These are phyloP conservation scores for Hemicordylus capensis DNA, from an alignment of 2,113 vertebrate genomes.

Conservation along the genomic window DNA sequence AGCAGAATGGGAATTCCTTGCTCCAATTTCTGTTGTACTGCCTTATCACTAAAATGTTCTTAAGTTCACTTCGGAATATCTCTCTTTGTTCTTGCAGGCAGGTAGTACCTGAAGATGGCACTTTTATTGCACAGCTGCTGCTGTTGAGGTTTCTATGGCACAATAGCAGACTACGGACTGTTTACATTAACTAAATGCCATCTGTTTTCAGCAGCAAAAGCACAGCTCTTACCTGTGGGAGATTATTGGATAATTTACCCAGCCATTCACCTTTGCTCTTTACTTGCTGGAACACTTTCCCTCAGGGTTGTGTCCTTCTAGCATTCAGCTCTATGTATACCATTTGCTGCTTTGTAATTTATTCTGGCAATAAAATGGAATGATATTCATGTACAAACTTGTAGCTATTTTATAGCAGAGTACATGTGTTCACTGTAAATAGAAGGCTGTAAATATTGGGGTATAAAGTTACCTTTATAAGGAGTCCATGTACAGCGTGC, in stretches of 20 bases:
- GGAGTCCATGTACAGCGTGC: background rate
- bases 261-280: conserved; percentile 2
- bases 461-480: conserved; percentile 13
- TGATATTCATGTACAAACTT: background rate
- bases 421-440: conserved; percentile 24
- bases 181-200: conserved; percentile 14
- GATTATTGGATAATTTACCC: conserved; percentile 2
- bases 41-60: background rate
- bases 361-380: background rate
- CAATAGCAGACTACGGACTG: background rate
- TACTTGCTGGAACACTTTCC: conserved; percentile 4
- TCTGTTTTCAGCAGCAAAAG: background rate
- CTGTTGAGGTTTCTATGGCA: conserved; percentile 12
- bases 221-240: background rate
- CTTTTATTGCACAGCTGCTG: background rate
- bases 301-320: background rate
- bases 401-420: background rate
- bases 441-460: conserved; percentile 12
- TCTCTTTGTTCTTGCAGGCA: conserved; percentile 6
- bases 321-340: background rate
- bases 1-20: conserved; percentile 2
- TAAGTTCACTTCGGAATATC: background rate
- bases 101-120: background rate
- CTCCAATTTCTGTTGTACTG: background rate
- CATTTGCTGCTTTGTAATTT: background rate